Conservation (phyloP, 2,797 vertebrate genomes). For the Mallotus villosus region DNA sequence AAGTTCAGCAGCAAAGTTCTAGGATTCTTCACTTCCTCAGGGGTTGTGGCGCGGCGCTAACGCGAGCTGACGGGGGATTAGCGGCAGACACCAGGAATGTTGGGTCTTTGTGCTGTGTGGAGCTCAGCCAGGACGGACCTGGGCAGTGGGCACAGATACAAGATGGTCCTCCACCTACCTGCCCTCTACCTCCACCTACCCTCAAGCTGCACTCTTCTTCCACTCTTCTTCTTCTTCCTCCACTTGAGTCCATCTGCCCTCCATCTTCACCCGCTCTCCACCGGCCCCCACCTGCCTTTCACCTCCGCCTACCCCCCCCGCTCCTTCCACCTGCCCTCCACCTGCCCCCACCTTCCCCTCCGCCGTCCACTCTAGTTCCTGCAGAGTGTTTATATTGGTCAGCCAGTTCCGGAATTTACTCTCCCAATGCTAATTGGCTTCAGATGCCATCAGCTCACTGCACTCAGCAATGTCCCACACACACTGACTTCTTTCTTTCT, state of each 20-base stretch:
- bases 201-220: too few species aligned
- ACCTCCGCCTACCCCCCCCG: too few species aligned
- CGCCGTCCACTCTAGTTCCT: too few species aligned
- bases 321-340: too few species aligned
- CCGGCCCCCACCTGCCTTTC: too few species aligned
- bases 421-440: slow-evolving; percentile 75
- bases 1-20: neutral
- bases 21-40: slow-evolving; percentile 84
- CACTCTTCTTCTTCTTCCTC: too few species aligned
- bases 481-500: neutral
- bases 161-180: slow-evolving; percentile 8
- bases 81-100: slow-evolving; percentile 99
- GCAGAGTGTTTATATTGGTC: slow-evolving; percentile 69
- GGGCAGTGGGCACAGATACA: slow-evolving; percentile 73
- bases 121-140: slow-evolving; percentile 87
- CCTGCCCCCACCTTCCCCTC: too few species aligned
- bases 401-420: slow-evolving; percentile 73
- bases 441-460: slow-evolving; percentile 59
- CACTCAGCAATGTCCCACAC: slow-evolving; percentile 13
- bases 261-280: too few species aligned
- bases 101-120: slow-evolving; percentile 89
- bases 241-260: too few species aligned
- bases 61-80: slow-evolving; percentile 98
- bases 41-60: slow-evolving; percentile 98
- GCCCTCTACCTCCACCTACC: too few species aligned